These are phyloP conservation scores for Archegozetes longisetosus DNA, from an alignment of 1,140 invertebrate genomes.

Conservation along the genomic window DNA sequence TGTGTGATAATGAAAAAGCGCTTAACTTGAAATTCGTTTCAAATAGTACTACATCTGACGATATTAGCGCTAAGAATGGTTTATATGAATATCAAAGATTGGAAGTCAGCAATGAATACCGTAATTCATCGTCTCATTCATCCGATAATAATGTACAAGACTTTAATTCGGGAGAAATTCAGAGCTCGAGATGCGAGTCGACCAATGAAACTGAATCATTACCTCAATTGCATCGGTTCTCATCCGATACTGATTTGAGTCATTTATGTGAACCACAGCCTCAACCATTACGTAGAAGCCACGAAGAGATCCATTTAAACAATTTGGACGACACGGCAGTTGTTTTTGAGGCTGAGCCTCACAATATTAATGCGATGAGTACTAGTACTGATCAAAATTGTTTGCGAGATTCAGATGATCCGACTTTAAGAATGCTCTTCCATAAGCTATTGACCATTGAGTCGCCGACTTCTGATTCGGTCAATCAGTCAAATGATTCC, in stretches of 20 bases:
- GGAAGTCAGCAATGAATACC: not conserved
- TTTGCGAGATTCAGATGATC: not conserved
- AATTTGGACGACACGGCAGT: not conserved
- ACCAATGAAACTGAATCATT: not conserved
- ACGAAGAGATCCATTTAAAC: constrained; percentile 5
- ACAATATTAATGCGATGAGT: not conserved
- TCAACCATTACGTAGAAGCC: not conserved
- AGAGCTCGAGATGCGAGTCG: not conserved
- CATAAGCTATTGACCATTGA: constrained; percentile 2
- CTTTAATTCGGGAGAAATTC: not conserved
- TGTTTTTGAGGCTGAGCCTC: not conserved
- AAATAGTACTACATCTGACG: not conserved
- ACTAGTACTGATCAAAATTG: not conserved
- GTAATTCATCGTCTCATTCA: not conserved
- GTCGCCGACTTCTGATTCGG: not conserved
- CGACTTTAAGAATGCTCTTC: constrained; percentile 1
- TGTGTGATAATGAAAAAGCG: not conserved
- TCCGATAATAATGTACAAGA: not conserved
- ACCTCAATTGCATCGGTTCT: not conserved
- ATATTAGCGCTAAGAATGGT: not conserved
- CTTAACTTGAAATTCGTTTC: not conserved
- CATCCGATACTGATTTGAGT: not conserved
- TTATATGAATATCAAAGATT: not conserved
- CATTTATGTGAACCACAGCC: not conserved
- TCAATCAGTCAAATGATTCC: not conserved